Conservation (phyloP, 2,888 invertebrate genomes). For the Parnassius mnemosyne region DNA sequence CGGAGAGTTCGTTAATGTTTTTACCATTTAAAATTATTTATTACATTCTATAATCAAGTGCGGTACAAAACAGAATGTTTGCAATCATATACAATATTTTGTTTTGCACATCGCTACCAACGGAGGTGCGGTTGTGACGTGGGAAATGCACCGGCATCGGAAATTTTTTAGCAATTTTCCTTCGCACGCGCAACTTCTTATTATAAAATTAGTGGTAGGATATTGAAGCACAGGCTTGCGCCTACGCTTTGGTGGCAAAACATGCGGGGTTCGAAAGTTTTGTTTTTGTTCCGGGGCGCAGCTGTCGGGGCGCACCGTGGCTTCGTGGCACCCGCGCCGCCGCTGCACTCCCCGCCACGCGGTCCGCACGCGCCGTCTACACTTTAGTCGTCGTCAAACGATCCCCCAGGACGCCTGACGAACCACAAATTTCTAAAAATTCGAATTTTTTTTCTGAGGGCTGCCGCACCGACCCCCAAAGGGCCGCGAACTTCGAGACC, state of each 20-base stretch:
- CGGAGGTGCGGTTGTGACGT: slow-evolving; percentile 45
- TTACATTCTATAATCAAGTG: background rate
- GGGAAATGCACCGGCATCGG: slow-evolving; percentile 52
- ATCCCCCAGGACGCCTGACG: slow-evolving; percentile 29
- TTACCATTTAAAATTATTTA: slow-evolving; percentile 9
- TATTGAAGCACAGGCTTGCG: slow-evolving; percentile 57
- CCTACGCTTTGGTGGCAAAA: slow-evolving; percentile 55
- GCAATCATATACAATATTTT: slow-evolving; percentile 17
- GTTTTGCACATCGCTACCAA: slow-evolving; percentile 26
- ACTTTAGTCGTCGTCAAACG: slow-evolving; percentile 26
- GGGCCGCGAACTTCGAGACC: slow-evolving; percentile 31
- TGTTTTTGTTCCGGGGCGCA: slow-evolving; percentile 49
- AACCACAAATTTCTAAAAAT: slow-evolving; percentile 47
- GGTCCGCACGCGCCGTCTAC: slow-evolving; percentile 44
- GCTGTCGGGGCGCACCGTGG: slow-evolving; percentile 53
- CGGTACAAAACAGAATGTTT: slow-evolving; percentile 17
- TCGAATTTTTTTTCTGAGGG: slow-evolving; percentile 31
- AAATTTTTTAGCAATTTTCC: slow-evolving; percentile 75
- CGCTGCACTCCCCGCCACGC: slow-evolving; percentile 58
- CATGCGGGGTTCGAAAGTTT: slow-evolving; percentile 46
- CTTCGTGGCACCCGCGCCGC: slow-evolving; percentile 44
- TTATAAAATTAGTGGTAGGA: slow-evolving; percentile 40
- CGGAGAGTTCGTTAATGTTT: background rate
- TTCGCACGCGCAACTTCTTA: slow-evolving; percentile 39
- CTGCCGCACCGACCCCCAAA: slow-evolving; percentile 32